phyloP scores from a whole-genome alignment of 2,797 vertebrate genomes.

The Scarus forsteni region DNA sequence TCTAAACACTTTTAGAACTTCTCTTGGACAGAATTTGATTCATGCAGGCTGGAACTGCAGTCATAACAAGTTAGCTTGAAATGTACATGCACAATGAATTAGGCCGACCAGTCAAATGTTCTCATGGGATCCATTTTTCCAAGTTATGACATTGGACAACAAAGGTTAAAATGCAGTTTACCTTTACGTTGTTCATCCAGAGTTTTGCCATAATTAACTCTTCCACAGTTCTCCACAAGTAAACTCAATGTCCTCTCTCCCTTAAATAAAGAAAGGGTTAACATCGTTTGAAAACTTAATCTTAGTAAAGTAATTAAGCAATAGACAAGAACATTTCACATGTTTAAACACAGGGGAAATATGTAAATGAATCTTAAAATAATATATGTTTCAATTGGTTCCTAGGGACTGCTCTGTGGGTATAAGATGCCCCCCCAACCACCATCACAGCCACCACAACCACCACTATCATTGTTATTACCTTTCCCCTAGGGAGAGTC shows the following conservation, averaged over 20 bases:
- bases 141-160: too few relatives aligned
- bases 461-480: conserved; percentile 47
- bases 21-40: neutral
- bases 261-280: conserved; percentile 68
- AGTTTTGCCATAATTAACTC: conserved; percentile 91
- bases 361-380: too few relatives aligned
- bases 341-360: too few relatives aligned
- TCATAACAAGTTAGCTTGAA: neutral
- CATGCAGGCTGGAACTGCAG: neutral
- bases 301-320: neutral
- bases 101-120: too few relatives aligned
- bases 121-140: too few relatives aligned
- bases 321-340: too few relatives aligned
- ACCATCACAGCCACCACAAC: too few relatives aligned
- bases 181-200: conserved; percentile 93
- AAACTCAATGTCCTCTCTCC: conserved; percentile 86
- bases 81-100: neutral
- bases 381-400: too few relatives aligned
- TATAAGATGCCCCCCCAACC: too few relatives aligned
- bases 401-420: too few relatives aligned
- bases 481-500: conserved; percentile 85
- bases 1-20: neutral
- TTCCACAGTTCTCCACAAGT: conserved; percentile 93
- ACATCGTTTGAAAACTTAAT: neutral
- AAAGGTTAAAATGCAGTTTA: conserved; percentile 42